Evolutionary conservation across 2,888 invertebrate genomes (phyloP).

Genomic region (Mythimna albipuncta): DNA sequence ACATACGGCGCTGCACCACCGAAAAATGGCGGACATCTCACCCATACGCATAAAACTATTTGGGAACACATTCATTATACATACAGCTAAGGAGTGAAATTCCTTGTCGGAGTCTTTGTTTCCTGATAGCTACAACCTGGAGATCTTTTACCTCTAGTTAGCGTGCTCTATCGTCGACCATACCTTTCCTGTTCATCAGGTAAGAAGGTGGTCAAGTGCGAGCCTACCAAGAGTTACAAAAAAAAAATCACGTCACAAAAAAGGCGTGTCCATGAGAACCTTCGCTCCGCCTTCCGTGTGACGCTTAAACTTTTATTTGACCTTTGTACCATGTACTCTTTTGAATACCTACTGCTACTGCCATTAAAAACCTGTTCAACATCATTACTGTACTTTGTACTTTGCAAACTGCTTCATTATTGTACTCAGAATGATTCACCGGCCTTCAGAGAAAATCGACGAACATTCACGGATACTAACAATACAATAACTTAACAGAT

Average conservation of each 20-base stretch:
- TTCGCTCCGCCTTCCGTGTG: constrained; percentile 36
- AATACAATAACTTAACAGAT: constrained; percentile 72
- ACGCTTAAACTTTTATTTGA: constrained; percentile 19
- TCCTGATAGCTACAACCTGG: too few relatives aligned
- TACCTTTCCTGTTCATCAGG: too few relatives aligned
- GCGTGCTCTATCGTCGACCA: too few relatives aligned
- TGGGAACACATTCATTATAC: too few relatives aligned
- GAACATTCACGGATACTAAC: constrained; percentile 58
- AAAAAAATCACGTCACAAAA: constrained; percentile 19
- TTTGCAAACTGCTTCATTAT: constrained; percentile 36
- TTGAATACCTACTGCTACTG: constrained; percentile 24
- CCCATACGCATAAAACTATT: too few relatives aligned
- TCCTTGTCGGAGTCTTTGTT: too few relatives aligned
- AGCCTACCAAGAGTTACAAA: background rate
- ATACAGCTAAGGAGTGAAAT: too few relatives aligned
- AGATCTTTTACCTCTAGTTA: too few relatives aligned
- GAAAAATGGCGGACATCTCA: too few relatives aligned
- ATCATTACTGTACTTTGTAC: constrained; percentile 25
- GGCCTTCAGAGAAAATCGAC: constrained; percentile 50
- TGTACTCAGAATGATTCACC: constrained; percentile 51
- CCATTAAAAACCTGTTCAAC: constrained; percentile 15
- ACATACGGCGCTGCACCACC: too few relatives aligned
- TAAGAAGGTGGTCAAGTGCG: too few relatives aligned
- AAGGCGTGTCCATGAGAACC: constrained; percentile 36
- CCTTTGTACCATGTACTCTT: constrained; percentile 30